These are phyloP conservation scores for Resseliella maxima DNA, from an alignment of 2,888 invertebrate species.

Conservation along the genomic window DNA sequence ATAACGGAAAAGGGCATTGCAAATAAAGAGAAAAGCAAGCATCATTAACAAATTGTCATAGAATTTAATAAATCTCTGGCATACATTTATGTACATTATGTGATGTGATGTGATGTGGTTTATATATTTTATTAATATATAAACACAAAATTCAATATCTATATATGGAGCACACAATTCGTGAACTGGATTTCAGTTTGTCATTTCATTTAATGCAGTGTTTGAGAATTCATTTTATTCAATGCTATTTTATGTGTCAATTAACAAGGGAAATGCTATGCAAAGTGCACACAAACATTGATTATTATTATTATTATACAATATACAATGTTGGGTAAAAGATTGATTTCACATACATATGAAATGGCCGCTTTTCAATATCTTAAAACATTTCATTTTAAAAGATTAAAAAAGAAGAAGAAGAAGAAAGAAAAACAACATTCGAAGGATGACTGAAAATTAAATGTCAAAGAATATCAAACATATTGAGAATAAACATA, in stretches of 20 bases:
- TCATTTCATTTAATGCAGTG: constrained; percentile 28
- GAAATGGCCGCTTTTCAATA: no score
- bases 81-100: constrained; percentile 45
- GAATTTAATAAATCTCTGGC: constrained; percentile 51
- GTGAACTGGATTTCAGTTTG: constrained; percentile 37
- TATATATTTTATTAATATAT: no score
- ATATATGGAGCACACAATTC: constrained; percentile 21
- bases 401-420: no score
- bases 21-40: constrained; percentile 48
- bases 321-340: no score
- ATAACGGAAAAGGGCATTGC: constrained; percentile 3
- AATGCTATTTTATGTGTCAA: constrained; percentile 50
- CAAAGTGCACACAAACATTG: constrained; percentile 29
- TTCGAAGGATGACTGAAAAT: no score
- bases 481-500: no score
- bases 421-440: no score
- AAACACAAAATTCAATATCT: neutral
- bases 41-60: constrained; percentile 51
- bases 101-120: no score
- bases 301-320: neutral
- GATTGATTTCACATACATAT: no score
- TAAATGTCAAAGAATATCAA: no score
- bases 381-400: no score
- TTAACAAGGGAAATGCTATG: constrained; percentile 20
- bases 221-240: constrained; percentile 1